phyloP scores from a whole-genome alignment of 2,888 invertebrate species.

The Acleris holmiana region DNA sequence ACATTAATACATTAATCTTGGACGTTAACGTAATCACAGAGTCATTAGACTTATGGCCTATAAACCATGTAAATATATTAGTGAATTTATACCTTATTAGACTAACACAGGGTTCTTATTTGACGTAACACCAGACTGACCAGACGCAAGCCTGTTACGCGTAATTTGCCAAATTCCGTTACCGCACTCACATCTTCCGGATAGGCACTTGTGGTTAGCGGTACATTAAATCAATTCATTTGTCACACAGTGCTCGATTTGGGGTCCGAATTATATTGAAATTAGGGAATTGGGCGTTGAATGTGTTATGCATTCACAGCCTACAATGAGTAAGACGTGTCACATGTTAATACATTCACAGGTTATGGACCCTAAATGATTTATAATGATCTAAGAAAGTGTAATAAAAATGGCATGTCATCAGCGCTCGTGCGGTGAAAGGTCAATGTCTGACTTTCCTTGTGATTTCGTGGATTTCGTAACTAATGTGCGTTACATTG shows the following conservation, averaged over 20 bases:
- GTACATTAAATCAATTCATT: conserved; percentile 19
- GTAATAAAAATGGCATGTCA: conserved; percentile 29
- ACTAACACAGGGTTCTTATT: not conserved
- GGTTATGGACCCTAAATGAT: no score
- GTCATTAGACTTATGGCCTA: no score
- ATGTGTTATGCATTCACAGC: no score
- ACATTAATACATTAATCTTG: no score
- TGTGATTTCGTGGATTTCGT: conserved; percentile 44
- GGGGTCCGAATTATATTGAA: no score
- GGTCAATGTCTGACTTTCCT: conserved; percentile 52
- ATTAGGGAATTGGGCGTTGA: no score
- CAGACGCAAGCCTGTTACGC: not conserved
- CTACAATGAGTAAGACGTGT: no score
- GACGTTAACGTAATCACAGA: no score
- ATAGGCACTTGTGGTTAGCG: conserved; percentile 19
- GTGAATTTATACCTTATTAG: no score
- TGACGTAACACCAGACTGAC: not conserved
- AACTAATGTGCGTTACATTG: conserved; percentile 38
- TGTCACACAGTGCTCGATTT: no score
- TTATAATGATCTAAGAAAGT: conserved; percentile 18
- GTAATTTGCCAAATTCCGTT: conserved; percentile 24
- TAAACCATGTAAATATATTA: no score
- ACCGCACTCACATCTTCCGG: conserved; percentile 30
- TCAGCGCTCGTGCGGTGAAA: conserved; percentile 38
- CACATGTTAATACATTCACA: no score